phyloP scores from a whole-genome alignment of 2,888 invertebrate species.

The Dascillus cervinus region DNA sequence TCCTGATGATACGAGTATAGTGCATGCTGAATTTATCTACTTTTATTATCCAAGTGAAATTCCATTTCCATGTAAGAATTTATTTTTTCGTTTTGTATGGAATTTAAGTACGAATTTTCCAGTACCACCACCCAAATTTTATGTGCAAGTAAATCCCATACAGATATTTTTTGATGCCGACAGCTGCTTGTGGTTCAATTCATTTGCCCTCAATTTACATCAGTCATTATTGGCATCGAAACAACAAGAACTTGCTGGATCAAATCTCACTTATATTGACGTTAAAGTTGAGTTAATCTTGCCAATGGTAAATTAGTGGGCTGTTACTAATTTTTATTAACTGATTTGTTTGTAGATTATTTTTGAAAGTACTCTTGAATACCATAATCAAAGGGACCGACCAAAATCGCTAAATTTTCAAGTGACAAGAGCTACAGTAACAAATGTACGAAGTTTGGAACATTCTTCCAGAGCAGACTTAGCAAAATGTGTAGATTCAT shows the following conservation, averaged over 20 bases:
- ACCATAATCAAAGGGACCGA: constrained; percentile 75
- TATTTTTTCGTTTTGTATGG: background rate
- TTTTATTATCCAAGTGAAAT: constrained; percentile 93
- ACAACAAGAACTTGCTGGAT: constrained; percentile 32
- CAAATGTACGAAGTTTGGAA: constrained; percentile 59
- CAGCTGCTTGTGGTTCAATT: constrained; percentile 89
- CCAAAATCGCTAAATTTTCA: constrained; percentile 82
- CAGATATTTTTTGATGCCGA: constrained; percentile 79
- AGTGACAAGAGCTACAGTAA: constrained; percentile 66
- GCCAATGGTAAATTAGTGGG: constrained; percentile 68
- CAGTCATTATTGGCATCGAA: constrained; percentile 58
- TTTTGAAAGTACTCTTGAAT: constrained; percentile 68
- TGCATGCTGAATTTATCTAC: constrained; percentile 95
- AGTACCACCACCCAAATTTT: constrained; percentile 93
- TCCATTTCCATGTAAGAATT: constrained; percentile 71
- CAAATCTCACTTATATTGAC: constrained; percentile 62
- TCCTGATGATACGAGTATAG: constrained; percentile 81
- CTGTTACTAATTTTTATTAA: constrained; percentile 3
- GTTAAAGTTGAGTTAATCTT: constrained; percentile 87
- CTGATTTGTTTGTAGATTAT: constrained; percentile 53
- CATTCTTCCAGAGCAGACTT: constrained; percentile 69
- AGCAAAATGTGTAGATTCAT: constrained; percentile 68
- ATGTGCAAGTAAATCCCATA: constrained; percentile 85
- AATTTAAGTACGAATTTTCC: constrained; percentile 25
- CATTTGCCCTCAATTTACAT: constrained; percentile 82